Base-by-base conservation (phyloP, 2,888 invertebrate species). In the Osmoderma eremita region DNA sequence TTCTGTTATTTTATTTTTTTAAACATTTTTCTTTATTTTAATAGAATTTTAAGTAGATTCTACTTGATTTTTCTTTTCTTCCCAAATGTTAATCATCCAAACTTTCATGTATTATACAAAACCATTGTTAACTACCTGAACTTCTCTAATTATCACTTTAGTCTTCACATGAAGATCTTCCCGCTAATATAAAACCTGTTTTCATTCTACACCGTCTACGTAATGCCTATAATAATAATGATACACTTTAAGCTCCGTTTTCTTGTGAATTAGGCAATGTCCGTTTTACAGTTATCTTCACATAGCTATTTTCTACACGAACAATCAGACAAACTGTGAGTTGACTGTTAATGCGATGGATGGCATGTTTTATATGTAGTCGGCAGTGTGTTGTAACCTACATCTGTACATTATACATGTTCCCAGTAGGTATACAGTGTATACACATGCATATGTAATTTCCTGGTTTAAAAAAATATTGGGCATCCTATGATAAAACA, bases 251-350 rank as follows among this genome's bases (percentile, higher is more conserved):
- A 20, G 36, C 30, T 58, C 42, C 42, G 24, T 22, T 58, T 58
- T 58, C 38, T 49, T 49, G 39, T 13, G 63, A 49, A 63, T 38
- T 63, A 20, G 63, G 49, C 30, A 63, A 42, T 41, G 22, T 20
- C 41, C 30, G 20, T 41, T 63, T 24, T 53, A 63, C 63, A 24
- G 63, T 51, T 63, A 63, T 51, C 51, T 38, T 13, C 49, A 49
- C 30, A 49, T 39, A 42, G 48, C 24, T 45, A 51, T 63, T 51
- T 51, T 63, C 51, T 24, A 41, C 51, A 41, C 41, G 53, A 63
- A 24, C 22, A 42, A 53, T 24, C 41, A 15, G 18, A 61, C 48
- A 24, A 61, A 30, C 45, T 61, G 22, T 61, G 45, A 48, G 17
- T 36, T 38, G 53, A 36, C 53, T 53, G 36, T 53, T 38, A 53